Conservation (phyloP, 2,113 vertebrate species). For the Elaphurus davidianus region DNA sequence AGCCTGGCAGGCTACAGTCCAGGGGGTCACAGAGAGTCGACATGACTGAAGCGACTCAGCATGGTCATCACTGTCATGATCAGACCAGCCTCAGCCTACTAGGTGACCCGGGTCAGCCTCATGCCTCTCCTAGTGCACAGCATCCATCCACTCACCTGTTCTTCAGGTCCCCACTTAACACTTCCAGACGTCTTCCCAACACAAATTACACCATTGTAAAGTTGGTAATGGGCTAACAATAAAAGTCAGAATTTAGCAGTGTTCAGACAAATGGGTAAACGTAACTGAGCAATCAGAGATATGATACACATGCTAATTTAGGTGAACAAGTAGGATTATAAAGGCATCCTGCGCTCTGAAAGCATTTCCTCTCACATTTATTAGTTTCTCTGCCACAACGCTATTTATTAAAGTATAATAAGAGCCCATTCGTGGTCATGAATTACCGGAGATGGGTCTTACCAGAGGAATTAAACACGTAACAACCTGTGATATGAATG, state of each 20-base stretch:
- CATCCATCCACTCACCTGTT: neutral
- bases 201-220: neutral
- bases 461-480: conserved; percentile 37
- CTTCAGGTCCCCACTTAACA: neutral
- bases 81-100: neutral
- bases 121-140: neutral
- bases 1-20: neutral
- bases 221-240: neutral
- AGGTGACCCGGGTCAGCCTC: neutral
- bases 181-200: neutral
- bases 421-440: neutral
- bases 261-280: neutral
- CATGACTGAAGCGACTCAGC: neutral
- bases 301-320: conserved; percentile 12
- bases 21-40: neutral
- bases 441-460: conserved; percentile 17
- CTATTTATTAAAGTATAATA: conserved; percentile 26
- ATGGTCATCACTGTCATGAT: fast-evolving
- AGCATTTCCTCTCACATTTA: neutral
- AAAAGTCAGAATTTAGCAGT: neutral
- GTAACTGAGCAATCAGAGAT: neutral
- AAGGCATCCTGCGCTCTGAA: neutral
- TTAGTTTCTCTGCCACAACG: neutral
- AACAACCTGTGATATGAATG: conserved; percentile 25
- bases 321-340: neutral